A percentile compares a stretch with the other conserved stretches of the same genome.
These are phyloP conservation scores for Philaenus spumarius DNA, from an alignment of 1,140 invertebrate species.

Conservation along the genomic window DNA sequence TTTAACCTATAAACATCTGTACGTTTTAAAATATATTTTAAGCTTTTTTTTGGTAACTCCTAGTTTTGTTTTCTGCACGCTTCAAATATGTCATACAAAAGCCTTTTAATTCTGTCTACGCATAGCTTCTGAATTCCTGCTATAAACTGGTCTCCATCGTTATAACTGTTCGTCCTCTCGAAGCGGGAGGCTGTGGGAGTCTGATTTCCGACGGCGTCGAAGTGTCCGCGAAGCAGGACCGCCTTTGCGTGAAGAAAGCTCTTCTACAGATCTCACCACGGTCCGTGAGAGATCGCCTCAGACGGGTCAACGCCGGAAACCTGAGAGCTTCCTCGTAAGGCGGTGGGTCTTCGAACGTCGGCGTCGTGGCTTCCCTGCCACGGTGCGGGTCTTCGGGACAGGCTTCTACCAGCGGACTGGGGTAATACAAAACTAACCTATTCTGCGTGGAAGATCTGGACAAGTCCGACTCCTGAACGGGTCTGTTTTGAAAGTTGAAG, in stretches of 20 bases:
- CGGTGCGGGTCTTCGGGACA: slow-evolving; percentile 53
- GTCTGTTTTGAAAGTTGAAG: slow-evolving; percentile 8
- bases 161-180: slow-evolving; percentile 20
- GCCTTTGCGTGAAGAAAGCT: slow-evolving; percentile 3
- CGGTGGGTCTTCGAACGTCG: slow-evolving; percentile 44
- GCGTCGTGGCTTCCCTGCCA: slow-evolving; percentile 45
- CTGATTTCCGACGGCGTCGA: not conserved
- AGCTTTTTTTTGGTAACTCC: too few species aligned
- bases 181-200: not conserved
- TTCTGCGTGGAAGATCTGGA: slow-evolving; percentile 33
- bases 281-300: slow-evolving; percentile 35
- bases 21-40: too few species aligned
- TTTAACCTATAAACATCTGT: too few species aligned
- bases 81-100: too few species aligned
- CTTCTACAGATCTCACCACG: slow-evolving; percentile 24
- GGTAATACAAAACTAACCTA: slow-evolving; percentile 46
- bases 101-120: too few species aligned
- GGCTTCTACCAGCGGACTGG: slow-evolving; percentile 52
- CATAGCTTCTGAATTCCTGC: too few species aligned
- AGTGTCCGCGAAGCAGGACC: slow-evolving; percentile 5
- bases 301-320: slow-evolving; percentile 29
- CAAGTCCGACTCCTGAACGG: not conserved
- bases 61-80: too few species aligned
- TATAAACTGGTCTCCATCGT: slow-evolving; percentile 31
- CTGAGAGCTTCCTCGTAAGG: slow-evolving; percentile 35